Base-by-base conservation (phyloP, 2,797 vertebrate genomes). In the Liasis olivaceus region DNA sequence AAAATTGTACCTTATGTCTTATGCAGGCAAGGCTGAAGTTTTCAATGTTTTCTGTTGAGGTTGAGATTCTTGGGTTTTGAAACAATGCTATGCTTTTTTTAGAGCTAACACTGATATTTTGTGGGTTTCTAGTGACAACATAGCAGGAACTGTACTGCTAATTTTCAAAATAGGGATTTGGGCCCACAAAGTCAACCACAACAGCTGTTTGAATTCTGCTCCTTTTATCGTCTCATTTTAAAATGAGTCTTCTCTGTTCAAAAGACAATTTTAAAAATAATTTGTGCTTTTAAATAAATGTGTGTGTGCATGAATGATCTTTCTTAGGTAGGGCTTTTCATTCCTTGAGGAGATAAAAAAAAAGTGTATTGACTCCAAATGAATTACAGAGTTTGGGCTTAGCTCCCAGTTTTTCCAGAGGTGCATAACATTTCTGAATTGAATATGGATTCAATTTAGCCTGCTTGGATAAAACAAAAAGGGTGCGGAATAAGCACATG, bases 281-380 rank as follows among this genome's bases (percentile, higher is more conserved):
- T 51, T 51, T 51, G 51, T 51, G 51, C 7, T 51, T 51, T 51
- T 51, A 51, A 51, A 51, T 51, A 51, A 51, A 51, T 51, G 51
- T 51, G 51, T 51, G 69, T 77, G n/a, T 31, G 31, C 20, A 9
- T 42, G 69, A 42, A 77, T 77, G 36, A 42, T 42, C 15, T 42
- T 77, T 72, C 42, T 42, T 42, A 17, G 17, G 69, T 2, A 72
- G 15, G 69, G 20, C 6, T 72, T 36, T 72, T 72, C 31, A 77
- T 77, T 77, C 69, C 31, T 42, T 42, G 15, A 77, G 15, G 88
- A 84, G 62, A 51, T 89, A 91, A 56, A 95, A 89, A 85, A 36
- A 36, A 64, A 42, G 12, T 24, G 47, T 81, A 84, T 93, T 93
- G 64, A 87, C 88, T 89, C 87, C n/a, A 72, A 86, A 56, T 87